These are phyloP conservation scores for Nomada goodeniana DNA, from an alignment of 2,888 invertebrate genomes.

Conservation along the genomic window DNA sequence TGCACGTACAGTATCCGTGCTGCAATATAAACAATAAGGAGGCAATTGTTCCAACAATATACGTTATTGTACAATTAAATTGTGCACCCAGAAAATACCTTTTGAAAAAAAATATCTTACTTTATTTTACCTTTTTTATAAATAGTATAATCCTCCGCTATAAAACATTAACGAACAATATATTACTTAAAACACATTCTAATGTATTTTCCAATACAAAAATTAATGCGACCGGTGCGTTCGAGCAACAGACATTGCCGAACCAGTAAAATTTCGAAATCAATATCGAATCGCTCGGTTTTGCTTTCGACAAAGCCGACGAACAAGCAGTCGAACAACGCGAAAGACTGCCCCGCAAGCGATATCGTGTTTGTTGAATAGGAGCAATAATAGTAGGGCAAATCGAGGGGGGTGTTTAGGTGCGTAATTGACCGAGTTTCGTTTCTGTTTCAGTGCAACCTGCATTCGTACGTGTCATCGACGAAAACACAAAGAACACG, in stretches of 20 bases:
- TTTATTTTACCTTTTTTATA: too few species aligned
- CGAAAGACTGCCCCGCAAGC: conserved; percentile 29
- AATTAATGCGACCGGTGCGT: background rate
- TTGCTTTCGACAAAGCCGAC: conserved; percentile 11
- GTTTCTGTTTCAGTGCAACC: conserved; percentile 90
- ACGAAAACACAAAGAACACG: conserved; percentile 86
- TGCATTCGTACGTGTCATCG: conserved; percentile 89
- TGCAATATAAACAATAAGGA: too few species aligned
- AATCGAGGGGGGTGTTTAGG: conserved; percentile 34
- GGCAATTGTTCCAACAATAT: too few species aligned
- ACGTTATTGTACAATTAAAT: too few species aligned
- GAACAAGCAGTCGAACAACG: conserved; percentile 12
- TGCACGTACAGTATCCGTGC: too few species aligned
- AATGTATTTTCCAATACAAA: background rate
- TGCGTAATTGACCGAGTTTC: conserved; percentile 54
- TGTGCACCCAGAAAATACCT: too few species aligned
- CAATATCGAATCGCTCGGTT: conserved; percentile 18
- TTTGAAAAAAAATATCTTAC: too few species aligned
- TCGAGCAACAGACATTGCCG: too few species aligned
- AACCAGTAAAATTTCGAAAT: background rate
- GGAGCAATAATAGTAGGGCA: conserved; percentile 41
- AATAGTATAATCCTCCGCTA: too few species aligned
- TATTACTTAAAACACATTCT: too few species aligned
- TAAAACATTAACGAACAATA: too few species aligned
- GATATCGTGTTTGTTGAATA: conserved; percentile 25